Base-by-base conservation (phyloP, 2,113 vertebrate genomes). In the Falcunculus frontatus region DNA sequence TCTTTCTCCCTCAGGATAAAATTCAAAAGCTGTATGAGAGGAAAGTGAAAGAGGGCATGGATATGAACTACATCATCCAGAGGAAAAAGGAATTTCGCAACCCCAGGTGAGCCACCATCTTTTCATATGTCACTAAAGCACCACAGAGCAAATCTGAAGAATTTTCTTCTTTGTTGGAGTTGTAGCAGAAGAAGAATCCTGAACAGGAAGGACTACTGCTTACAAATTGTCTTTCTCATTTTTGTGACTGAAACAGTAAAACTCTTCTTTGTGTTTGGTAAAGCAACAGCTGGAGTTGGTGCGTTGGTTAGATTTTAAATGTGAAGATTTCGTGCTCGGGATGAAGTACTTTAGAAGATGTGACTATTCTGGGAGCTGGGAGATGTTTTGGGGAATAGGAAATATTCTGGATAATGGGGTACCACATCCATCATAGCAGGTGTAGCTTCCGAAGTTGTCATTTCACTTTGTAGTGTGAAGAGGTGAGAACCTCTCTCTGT, bases 31-130 rank as follows among this genome's bases (percentile, higher is more conserved):
- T 99, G 11, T 99, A 99, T 16, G 99, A 99, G 90, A 98, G 99
- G 80, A 99, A 99, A 72, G 96, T 99, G 16, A 99, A 99, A 41
- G 99, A 99, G 78, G 99, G 99, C 33, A 99, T 99, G 95, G 99
- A 99, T 96, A 99, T 99, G 97, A 99, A 99, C 97, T 98, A 97
- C 79, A 99, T 99, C 84, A 99, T 99, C 96, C 99, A 99, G 95
- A 99, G 99, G 95, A 99, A 99, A 95, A 99, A 99, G 72, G 99
- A 99, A 78, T 99, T 99, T 70, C 98, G 99, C 86, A 99, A 99
- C 94, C 99, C 99, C 57, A 99, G 99, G 99, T 99, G 89, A 93
- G 95, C 39, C n/a, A 44, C 59, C 20, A 6, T 25, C 22, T 72
- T 59, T 22, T 72, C n/a, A 10, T 19, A 2, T 7, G 16, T 70